Evolutionary conservation across 1,140 invertebrate species (phyloP).

Genomic region (Drosophila neocordata): DNA sequence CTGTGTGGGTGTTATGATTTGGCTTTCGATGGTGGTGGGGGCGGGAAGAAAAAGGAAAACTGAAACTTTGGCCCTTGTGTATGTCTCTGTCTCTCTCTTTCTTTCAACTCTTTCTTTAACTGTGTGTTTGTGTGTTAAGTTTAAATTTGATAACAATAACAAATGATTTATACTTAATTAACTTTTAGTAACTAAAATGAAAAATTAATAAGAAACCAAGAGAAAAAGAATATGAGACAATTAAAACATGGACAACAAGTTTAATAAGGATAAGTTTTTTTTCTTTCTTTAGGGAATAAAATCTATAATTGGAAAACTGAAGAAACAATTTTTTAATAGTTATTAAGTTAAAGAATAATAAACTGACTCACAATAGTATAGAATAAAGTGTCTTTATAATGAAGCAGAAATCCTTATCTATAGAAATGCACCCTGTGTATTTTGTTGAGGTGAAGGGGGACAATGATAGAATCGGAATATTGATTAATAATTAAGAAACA

Average conservation of each 20-base stretch:
- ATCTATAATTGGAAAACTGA: neutral
- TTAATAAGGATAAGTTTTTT: no score
- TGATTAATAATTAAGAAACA: no score
- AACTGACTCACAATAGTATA: no score
- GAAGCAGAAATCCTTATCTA: neutral
- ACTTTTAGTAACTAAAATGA: slow-evolving; percentile 72
- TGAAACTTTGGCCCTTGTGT: slow-evolving; percentile 59
- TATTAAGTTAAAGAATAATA: no score
- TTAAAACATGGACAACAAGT: slow-evolving; percentile 20
- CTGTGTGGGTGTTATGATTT: slow-evolving; percentile 49
- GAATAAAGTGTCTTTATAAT: no score
- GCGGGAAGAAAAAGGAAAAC: slow-evolving; percentile 31
- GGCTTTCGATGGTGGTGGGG: slow-evolving; percentile 48
- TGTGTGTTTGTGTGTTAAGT: slow-evolving; percentile 43
- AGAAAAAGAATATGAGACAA: slow-evolving; percentile 37
- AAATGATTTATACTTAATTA: slow-evolving; percentile 71
- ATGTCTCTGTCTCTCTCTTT: slow-evolving; percentile 14
- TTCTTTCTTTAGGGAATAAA: no score
- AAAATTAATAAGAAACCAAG: slow-evolving; percentile 61
- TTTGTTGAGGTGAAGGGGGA: neutral
- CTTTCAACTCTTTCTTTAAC: neutral
- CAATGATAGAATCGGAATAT: neutral
- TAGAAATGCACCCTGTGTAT: neutral
- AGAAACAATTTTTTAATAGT: no score
- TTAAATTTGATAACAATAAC: slow-evolving; percentile 75